phyloP scores from a whole-genome alignment of 2,797 vertebrate species.

The Tapera naevia region DNA sequence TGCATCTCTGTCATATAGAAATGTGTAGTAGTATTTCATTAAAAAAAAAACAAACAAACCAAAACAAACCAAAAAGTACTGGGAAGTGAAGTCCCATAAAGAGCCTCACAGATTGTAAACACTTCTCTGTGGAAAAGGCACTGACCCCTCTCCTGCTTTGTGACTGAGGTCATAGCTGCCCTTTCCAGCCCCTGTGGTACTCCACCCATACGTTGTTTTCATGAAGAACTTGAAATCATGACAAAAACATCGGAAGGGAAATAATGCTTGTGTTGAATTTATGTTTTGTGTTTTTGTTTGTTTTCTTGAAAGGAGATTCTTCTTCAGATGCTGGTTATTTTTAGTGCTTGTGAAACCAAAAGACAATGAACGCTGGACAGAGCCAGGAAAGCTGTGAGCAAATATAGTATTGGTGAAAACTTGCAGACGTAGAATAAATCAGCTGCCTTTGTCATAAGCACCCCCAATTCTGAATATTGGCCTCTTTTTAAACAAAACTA shows the following conservation, averaged over 20 bases:
- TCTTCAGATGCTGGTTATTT: constrained; percentile 45
- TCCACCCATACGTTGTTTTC: constrained; percentile 67
- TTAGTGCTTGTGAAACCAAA: constrained; percentile 28
- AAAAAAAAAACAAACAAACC: background rate
- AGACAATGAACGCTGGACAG: background rate
- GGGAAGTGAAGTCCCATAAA: background rate
- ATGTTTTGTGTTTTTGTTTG: constrained; percentile 28
- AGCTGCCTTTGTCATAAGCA: background rate
- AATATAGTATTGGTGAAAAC: background rate
- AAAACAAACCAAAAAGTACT: background rate
- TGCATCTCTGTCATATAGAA: background rate
- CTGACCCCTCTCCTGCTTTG: constrained; percentile 24
- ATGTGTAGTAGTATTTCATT: background rate
- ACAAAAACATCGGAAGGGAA: constrained; percentile 55
- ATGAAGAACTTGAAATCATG: constrained; percentile 43
- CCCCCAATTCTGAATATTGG: background rate
- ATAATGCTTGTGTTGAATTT: constrained; percentile 15
- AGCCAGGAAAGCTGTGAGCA: background rate
- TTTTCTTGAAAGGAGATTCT: constrained; percentile 35
- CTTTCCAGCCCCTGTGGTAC: background rate
- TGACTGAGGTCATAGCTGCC: constrained; percentile 58
- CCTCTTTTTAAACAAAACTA: background rate
- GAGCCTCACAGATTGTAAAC: background rate
- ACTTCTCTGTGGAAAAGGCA: background rate
- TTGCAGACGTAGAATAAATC: background rate